phyloP scores from a whole-genome alignment of 1,140 invertebrate genomes.

The Capitella teleta region DNA sequence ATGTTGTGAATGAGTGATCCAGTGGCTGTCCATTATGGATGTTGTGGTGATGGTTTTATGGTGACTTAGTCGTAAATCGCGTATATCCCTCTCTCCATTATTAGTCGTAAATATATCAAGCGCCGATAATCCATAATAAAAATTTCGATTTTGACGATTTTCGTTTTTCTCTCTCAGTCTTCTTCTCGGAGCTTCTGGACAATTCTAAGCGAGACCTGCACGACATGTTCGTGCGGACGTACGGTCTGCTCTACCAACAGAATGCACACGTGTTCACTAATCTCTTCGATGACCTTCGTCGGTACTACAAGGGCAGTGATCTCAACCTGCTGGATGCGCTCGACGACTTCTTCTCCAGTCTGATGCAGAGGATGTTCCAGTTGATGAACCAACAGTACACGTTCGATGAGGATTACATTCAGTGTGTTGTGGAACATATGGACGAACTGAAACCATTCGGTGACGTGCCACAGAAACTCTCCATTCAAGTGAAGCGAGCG shows the following conservation, averaged over 20 bases:
- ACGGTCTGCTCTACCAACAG: conserved; percentile 87
- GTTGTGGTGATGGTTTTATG: too few relatives aligned
- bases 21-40: too few relatives aligned
- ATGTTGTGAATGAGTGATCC: too few relatives aligned
- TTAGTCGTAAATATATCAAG: too few relatives aligned
- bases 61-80: too few relatives aligned
- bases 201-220: conserved; percentile 76
- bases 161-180: conserved; percentile 49
- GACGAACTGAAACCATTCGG: conserved; percentile 84
- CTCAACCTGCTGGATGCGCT: conserved; percentile 72
- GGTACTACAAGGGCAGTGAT: conserved; percentile 63
- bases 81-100: too few relatives aligned
- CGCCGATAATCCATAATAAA: too few relatives aligned
- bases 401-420: conserved; percentile 67
- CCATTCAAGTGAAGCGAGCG: conserved; percentile 74
- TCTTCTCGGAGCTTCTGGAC: conserved; percentile 71
- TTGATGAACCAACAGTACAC: conserved; percentile 82
- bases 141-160: too few relatives aligned
- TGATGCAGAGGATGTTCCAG: conserved; percentile 89
- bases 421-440: conserved; percentile 82
- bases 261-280: conserved; percentile 85
- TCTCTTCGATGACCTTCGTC: conserved; percentile 78
- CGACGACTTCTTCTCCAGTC: conserved; percentile 81
- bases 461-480: conserved; percentile 81
- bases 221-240: conserved; percentile 86